A percentile compares a stretch with the other conserved stretches of the same genome.
Evolutionary conservation across 2,888 invertebrate species (phyloP).

Genomic region (Lypha dubia): DNA sequence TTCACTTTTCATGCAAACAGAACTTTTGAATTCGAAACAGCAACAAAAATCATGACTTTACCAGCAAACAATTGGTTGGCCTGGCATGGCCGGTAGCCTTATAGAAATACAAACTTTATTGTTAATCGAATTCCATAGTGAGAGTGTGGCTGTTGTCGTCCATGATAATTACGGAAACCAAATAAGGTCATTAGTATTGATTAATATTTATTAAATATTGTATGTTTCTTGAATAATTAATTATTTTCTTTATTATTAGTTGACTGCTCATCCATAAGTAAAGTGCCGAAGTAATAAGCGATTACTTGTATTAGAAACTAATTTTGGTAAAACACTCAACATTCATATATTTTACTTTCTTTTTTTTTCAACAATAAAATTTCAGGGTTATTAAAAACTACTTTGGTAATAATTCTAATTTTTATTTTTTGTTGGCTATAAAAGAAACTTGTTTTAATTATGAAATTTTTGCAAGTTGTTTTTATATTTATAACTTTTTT

Average conservation of each 20-base stretch:
- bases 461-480: not conserved
- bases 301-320: slow-evolving; percentile 15
- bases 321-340: slow-evolving; percentile 33
- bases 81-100: too few relatives aligned
- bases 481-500: not conserved
- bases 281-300: not conserved
- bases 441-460: slow-evolving; percentile 16
- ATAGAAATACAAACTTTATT: slow-evolving; percentile 2
- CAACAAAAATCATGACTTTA: not conserved
- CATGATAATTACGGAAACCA: slow-evolving; percentile 22
- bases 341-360: slow-evolving; percentile 21
- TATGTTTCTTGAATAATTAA: slow-evolving; percentile 48
- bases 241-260: slow-evolving; percentile 19
- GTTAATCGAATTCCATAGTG: slow-evolving; percentile 27
- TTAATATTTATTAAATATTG: slow-evolving; percentile 40
- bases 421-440: slow-evolving; percentile 4
- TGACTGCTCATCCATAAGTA: not conserved
- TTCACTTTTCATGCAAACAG: slow-evolving; percentile 44
- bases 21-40: slow-evolving; percentile 1
- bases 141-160: too few relatives aligned
- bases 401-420: slow-evolving; percentile 16
- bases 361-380: slow-evolving; percentile 36
- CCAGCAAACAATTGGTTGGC: not conserved
- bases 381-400: slow-evolving; percentile 48
- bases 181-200: slow-evolving; percentile 40